These are phyloP conservation scores for Cydia fagiglandana DNA, from an alignment of 1,140 invertebrate genomes.

Conservation along the genomic window DNA sequence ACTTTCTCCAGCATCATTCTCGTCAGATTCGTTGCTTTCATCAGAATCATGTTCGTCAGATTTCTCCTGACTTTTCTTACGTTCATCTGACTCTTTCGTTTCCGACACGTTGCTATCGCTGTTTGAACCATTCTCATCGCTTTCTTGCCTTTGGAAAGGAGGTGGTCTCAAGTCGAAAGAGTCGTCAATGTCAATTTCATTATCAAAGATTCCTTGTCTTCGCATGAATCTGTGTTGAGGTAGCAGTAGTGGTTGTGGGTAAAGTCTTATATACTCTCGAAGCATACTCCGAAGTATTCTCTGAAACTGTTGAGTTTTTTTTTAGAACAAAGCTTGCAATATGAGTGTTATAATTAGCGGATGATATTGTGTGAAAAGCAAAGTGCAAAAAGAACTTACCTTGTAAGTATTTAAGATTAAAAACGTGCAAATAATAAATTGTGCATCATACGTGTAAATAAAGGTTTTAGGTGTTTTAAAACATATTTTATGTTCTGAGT, in stretches of 20 bases:
- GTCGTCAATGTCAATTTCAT: conserved; percentile 53
- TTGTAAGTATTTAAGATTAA: not conserved
- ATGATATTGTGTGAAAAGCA: not conserved
- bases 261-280: conserved; percentile 38
- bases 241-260: conserved; percentile 36
- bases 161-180: conserved; percentile 48
- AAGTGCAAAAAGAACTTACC: conserved; percentile 16
- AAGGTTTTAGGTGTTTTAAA: not conserved
- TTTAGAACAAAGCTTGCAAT: not conserved
- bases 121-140: conserved; percentile 38
- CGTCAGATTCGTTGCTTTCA: conserved; percentile 44
- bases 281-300: conserved; percentile 41
- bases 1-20: conserved; percentile 50
- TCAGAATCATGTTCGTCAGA: conserved; percentile 33
- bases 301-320: conserved; percentile 13
- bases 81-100: not conserved
- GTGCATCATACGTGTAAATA: not conserved
- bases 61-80: conserved; percentile 19
- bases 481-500: not conserved
- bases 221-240: conserved; percentile 31
- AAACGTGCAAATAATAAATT: not conserved
- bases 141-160: conserved; percentile 53
- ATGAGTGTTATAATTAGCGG: not conserved
- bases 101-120: conserved; percentile 40
- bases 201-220: conserved; percentile 48